These are phyloP conservation scores for Meriones psammophilus DNA, from an alignment of 2,797 vertebrate genomes.

Conservation along the genomic window DNA sequence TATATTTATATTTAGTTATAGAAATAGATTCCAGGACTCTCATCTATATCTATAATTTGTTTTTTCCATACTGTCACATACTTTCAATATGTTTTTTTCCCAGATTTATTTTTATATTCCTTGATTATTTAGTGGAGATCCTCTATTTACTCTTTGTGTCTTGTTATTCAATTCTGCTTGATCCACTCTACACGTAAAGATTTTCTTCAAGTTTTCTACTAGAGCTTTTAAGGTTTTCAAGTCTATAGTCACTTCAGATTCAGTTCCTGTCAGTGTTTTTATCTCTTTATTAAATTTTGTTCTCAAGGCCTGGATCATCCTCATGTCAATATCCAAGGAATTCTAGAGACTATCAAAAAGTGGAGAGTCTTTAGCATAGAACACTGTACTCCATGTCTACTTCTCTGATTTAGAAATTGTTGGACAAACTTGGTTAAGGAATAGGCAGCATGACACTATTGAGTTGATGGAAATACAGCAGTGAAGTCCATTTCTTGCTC, in stretches of 20 bases:
- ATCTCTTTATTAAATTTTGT: not conserved
- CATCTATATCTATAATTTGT: not conserved
- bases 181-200: not conserved
- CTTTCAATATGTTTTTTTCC: not conserved
- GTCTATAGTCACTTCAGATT: not conserved
- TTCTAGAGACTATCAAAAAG: not conserved
- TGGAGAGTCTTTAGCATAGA: accelerated
- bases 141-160: not conserved
- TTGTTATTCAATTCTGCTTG: not conserved
- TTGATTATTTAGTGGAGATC: not conserved
- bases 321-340: not conserved
- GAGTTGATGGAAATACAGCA: not conserved
- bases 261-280: not conserved
- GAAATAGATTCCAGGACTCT: no score
- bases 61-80: not conserved
- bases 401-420: not conserved
- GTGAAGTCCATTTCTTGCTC: not conserved
- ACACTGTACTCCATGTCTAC: accelerated
- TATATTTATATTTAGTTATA: no score
- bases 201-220: not conserved
- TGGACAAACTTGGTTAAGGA: not conserved
- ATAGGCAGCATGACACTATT: not conserved
- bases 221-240: not conserved
- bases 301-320: not conserved
- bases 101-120: not conserved